These are phyloP conservation scores for Prosopocoilus inquinatus DNA, from an alignment of 2,888 invertebrate species.

Conservation along the genomic window DNA sequence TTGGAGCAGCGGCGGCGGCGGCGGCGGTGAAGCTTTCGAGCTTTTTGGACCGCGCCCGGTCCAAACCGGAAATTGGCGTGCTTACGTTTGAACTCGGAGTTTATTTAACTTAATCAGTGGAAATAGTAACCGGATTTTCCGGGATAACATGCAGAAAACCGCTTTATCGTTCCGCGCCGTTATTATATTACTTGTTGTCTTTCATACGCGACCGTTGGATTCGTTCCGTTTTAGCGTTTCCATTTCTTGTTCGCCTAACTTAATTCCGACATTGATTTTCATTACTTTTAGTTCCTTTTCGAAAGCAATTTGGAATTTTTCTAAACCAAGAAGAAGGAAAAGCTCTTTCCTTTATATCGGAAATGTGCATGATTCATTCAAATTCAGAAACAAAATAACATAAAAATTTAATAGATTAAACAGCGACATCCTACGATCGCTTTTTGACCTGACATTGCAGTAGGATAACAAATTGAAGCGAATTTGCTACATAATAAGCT, in stretches of 20 bases:
- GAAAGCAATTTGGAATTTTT: too few species aligned
- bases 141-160: slow-evolving; percentile 27
- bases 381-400: too few species aligned
- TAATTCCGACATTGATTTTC: background rate
- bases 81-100: slow-evolving; percentile 22
- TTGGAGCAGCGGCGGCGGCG: background rate
- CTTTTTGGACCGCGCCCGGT: background rate
- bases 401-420: too few species aligned
- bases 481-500: too few species aligned
- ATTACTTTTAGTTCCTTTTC: too few species aligned
- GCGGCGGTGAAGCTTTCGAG: too few species aligned
- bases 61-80: slow-evolving; percentile 1
- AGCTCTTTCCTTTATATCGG: too few species aligned
- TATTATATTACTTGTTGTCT: slow-evolving; percentile 11
- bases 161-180: slow-evolving; percentile 5
- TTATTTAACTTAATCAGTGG: slow-evolving; percentile 26
- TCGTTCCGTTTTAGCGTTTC: background rate
- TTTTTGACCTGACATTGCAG: too few species aligned
- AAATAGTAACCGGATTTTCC: slow-evolving; percentile 26
- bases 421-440: too few species aligned
- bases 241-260: background rate
- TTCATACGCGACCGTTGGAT: background rate
- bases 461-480: too few species aligned
- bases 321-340: too few species aligned
- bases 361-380: too few species aligned